phyloP scores from a whole-genome alignment of 2,113 vertebrate genomes.

The Formicarius rufipectus region DNA sequence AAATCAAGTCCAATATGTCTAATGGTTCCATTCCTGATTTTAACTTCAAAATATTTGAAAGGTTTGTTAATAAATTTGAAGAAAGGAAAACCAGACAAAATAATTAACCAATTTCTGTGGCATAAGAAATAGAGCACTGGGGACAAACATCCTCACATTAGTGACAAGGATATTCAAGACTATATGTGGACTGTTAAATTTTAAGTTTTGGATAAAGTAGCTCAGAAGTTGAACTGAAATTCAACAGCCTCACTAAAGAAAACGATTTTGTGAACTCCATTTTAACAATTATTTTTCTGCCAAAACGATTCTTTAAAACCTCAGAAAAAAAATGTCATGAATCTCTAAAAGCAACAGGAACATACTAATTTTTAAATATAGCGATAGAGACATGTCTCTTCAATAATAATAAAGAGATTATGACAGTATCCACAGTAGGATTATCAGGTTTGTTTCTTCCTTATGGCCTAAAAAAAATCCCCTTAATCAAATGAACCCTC shows the following conservation, averaged over 20 bases:
- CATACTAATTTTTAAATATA: background rate
- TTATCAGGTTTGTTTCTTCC: background rate
- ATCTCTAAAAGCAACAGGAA: background rate
- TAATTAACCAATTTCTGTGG: background rate
- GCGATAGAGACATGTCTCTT: background rate
- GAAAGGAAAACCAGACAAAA: background rate
- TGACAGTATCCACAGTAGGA: background rate
- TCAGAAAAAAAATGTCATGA: background rate
- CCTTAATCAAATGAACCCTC: background rate
- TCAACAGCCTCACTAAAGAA: background rate
- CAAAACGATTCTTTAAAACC: background rate
- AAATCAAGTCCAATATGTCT: background rate
- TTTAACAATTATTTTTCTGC: background rate
- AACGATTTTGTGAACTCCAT: background rate
- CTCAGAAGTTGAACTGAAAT: background rate
- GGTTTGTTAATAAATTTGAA: background rate
- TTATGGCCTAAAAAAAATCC: background rate
- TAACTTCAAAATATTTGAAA: background rate
- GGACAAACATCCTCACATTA: background rate
- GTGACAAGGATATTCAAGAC: background rate
- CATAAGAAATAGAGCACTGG: background rate
- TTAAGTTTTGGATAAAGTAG: background rate
- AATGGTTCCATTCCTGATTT: background rate
- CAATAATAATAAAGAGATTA: background rate
- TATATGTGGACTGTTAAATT: background rate